A percentile compares a stretch with the other conserved stretches of the same genome.
Conservation (phyloP, 2,888 invertebrate species). For the Ennomos fuscantarius region DNA sequence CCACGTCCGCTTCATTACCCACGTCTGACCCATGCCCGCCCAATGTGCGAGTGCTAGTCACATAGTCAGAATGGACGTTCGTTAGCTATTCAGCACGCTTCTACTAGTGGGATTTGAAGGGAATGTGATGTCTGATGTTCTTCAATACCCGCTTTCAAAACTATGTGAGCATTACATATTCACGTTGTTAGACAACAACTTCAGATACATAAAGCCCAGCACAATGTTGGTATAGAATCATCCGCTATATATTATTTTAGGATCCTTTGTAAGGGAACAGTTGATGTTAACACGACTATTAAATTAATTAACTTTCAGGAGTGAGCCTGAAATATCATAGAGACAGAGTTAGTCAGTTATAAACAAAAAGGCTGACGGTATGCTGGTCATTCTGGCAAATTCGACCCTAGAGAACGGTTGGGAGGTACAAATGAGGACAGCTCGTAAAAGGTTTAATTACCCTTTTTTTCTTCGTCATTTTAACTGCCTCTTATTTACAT, state of each 20-base stretch:
- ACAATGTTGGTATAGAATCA: conserved; percentile 4
- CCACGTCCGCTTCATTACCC: conserved; percentile 19
- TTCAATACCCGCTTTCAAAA: conserved; percentile 9
- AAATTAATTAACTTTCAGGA: conserved; percentile 23
- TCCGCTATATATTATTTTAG: conserved; percentile 17
- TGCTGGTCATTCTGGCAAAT: conserved; percentile 54
- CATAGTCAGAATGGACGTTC: conserved; percentile 26
- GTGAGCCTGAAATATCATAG: conserved; percentile 31
- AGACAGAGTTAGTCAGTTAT: conserved; percentile 38
- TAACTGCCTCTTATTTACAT: conserved; percentile 50
- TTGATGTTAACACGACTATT: conserved; percentile 24
- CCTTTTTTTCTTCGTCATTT: conserved; percentile 54
- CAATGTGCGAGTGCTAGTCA: conserved; percentile 17
- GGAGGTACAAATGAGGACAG: conserved; percentile 56
- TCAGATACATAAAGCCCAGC: conserved; percentile 7
- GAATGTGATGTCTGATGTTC: conserved; percentile 11
- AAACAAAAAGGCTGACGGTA: conserved; percentile 43
- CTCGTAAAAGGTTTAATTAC: conserved; percentile 65
- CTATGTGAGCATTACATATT: conserved; percentile 7
- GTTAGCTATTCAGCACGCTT: conserved; percentile 26
- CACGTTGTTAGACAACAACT: neutral
- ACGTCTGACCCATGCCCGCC: conserved; percentile 7
- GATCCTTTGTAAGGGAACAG: conserved; percentile 15
- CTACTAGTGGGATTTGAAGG: conserved; percentile 10
- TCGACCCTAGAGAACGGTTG: conserved; percentile 48